phyloP scores from a whole-genome alignment of 2,113 vertebrate genomes.

The Phyllostomus hastatus region DNA sequence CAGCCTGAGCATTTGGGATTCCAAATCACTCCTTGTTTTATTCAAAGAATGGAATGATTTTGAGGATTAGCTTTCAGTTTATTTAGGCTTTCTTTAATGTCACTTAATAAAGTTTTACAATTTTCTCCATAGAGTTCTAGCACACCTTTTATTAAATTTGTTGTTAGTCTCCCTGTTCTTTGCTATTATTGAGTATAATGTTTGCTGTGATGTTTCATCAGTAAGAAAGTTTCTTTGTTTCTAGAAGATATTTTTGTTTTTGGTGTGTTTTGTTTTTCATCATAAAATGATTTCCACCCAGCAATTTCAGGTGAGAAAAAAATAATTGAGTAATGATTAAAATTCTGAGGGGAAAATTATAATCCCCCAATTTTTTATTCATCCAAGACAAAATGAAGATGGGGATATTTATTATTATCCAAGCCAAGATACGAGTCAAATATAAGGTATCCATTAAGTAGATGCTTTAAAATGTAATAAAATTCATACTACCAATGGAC shows the following conservation, averaged over 20 bases:
- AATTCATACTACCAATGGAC: background rate
- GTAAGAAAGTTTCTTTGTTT: background rate
- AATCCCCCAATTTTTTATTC: background rate
- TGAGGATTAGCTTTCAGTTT: conserved; percentile 5
- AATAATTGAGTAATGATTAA: background rate
- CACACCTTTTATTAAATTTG: background rate
- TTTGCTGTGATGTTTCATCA: background rate
- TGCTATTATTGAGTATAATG: background rate
- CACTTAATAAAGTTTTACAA: background rate
- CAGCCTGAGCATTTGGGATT: background rate
- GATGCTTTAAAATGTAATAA: background rate
- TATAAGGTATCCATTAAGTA: background rate
- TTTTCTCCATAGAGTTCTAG: background rate
- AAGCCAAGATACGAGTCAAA: background rate
- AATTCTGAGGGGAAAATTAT: background rate
- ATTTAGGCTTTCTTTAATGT: background rate
- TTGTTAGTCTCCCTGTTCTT: background rate
- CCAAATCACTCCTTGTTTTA: background rate
- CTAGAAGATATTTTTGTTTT: background rate
- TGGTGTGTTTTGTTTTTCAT: background rate
- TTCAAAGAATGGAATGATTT: background rate
- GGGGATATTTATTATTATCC: background rate
- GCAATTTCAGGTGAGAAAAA: background rate
- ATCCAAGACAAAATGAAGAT: background rate
- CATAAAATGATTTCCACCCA: background rate